Conservation (phyloP, 2,113 vertebrate species). For the Nestor notabilis region DNA sequence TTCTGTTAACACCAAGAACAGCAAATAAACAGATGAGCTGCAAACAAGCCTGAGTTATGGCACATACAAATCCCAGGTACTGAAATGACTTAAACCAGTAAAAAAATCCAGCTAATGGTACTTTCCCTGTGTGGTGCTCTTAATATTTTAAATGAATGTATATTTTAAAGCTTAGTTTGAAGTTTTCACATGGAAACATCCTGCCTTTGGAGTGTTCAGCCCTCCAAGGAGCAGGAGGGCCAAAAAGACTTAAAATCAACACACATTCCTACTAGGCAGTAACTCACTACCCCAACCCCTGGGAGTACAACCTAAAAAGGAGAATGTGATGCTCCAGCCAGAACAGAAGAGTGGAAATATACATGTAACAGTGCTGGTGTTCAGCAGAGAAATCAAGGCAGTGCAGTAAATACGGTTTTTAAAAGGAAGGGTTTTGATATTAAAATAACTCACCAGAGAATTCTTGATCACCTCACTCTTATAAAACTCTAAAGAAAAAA, state of each 20-base stretch:
- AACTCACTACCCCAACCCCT: not conserved
- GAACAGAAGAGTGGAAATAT: not conserved
- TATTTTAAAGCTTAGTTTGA: not conserved
- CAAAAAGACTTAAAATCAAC: not conserved
- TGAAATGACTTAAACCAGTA: not conserved
- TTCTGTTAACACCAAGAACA: not conserved
- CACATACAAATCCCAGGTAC: not conserved
- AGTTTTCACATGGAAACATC: not conserved
- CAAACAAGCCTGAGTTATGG: not conserved
- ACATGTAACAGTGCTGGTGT: not conserved
- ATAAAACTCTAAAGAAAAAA: slow-evolving; percentile 89
- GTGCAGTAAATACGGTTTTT: not conserved
- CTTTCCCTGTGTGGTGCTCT: not conserved
- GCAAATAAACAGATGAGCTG: not conserved
- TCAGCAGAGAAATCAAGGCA: not conserved
- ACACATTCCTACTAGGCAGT: not conserved
- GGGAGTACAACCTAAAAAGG: not conserved
- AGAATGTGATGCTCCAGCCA: not conserved
- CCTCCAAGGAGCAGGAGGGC: not conserved
- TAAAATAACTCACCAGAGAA: slow-evolving; percentile 91
- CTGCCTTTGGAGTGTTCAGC: not conserved
- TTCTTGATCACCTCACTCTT: slow-evolving; percentile 97
- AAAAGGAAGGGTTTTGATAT: not conserved
- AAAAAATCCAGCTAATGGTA: not conserved
- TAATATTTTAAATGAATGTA: not conserved